phyloP scores from a whole-genome alignment of 1,140 invertebrate genomes.

The Tetranychus urticae region DNA sequence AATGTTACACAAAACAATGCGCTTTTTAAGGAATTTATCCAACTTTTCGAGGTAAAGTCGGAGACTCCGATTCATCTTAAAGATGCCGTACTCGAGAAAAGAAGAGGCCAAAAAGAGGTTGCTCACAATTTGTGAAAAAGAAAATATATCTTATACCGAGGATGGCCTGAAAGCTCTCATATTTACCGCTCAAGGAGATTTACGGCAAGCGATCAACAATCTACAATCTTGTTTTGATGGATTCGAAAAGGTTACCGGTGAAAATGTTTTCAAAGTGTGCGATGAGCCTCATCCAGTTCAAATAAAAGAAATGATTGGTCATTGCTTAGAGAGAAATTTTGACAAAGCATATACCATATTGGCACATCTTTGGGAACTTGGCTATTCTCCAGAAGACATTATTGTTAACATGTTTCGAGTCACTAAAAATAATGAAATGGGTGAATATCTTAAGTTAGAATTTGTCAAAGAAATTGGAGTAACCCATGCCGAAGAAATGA shows the following conservation, averaged over 20 bases:
- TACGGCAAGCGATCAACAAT: constrained; percentile 91
- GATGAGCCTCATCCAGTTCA: constrained; percentile 93
- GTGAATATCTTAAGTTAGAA: constrained; percentile 55
- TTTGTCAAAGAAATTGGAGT: constrained; percentile 82
- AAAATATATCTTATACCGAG: constrained; percentile 51
- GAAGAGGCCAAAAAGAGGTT: constrained; percentile 54
- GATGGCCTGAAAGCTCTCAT: constrained; percentile 90
- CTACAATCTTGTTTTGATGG: constrained; percentile 89
- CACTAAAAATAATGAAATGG: constrained; percentile 55
- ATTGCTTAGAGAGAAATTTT: constrained; percentile 53
- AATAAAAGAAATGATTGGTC: constrained; percentile 71
- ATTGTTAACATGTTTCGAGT: constrained; percentile 83
- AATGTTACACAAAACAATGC: too few species aligned
- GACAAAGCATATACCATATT: constrained; percentile 67
- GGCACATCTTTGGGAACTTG: constrained; percentile 63
- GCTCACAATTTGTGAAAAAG: constrained; percentile 39
- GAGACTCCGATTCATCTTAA: too few species aligned
- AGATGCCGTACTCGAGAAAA: too few species aligned
- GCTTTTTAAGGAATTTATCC: too few species aligned
- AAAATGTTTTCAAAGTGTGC: constrained; percentile 99
- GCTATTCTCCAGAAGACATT: constrained; percentile 88
- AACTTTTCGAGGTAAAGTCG: too few species aligned
- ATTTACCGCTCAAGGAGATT: constrained; percentile 94
- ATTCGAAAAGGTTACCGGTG: constrained; percentile 65
- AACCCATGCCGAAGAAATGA: constrained; percentile 66